Evolutionary conservation across 2,888 invertebrate genomes (phyloP), one percentile per base, ranked within the genome.

Genomic region (Pachliopta kotzebuea): DNA sequence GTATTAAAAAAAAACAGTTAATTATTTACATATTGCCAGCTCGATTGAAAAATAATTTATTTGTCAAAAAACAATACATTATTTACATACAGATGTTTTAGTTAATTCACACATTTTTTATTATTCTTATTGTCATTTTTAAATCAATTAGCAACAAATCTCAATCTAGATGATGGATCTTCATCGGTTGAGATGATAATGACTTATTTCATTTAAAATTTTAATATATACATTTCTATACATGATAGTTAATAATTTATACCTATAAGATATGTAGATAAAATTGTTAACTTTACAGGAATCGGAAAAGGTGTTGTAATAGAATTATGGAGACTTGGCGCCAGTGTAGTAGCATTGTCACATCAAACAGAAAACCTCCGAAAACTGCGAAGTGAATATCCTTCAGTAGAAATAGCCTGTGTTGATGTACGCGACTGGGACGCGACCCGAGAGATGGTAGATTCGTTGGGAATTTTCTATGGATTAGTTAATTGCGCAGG

Each of bases 401-500:
- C 94, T 3, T 81, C 85, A 0, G 94, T 97, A 59, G 86, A 94
- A 75, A 93, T 92, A 0, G 84, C 95, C 8, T 85, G 90, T 59
- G 93, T 95, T 0, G 96, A 98, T 80, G 83, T 98, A 2, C 81
- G 87, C 1, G 92, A 97, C 75, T 98, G 98, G 97, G 83, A 94
- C 0, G 89, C 88, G 65, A 95, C 96, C 0, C 93, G 93, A 69
- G 78, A 91, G 68, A 92, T 77, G 0, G 78, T 86, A 0, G 84
- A 92, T 56, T 86, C 94, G 0, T 86, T 95, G 18, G 94, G 94
- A 0, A 84, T 84, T 6, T 93, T 98, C 58, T 95, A 98, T 83
- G 93, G 96, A n/a, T 82, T 98, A 21, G 97, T 98, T 0, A 98
- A 98, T 78, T 97, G 96, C 90, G 98, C 98, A 1, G 98, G 95